Evolutionary conservation across 2,113 vertebrate genomes (phyloP), one percentile per base, ranked within the genome.

Genomic region (Carassius auratus): DNA sequence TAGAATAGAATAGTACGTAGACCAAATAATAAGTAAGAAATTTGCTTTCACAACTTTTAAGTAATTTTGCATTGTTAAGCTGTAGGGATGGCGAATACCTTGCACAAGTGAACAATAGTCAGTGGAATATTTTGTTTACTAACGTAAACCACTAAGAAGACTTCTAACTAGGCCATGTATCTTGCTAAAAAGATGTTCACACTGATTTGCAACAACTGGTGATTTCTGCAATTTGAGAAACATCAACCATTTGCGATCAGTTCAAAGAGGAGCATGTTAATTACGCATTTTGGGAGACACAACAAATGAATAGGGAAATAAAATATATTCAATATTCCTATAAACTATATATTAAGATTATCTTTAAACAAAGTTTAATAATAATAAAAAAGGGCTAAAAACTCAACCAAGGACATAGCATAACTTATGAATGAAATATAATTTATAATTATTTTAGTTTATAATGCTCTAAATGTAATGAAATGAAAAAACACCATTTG

Each of bases 61-160:
- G 23, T 42, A 81, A 66, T 81, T 13, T 45, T 14, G 17, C 75
- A 78, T 42, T 61, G 55, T 61, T 78, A 57, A 79, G 76, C 52
- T 21, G 52, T 17, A 21, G 9, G 21, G 21, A 19, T 0, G 8
- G 45, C 6, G 9, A 19, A 23, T 26, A 8, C 74, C 52, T 77
- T 77, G 26, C 26, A 48, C 71, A 23, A 48, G 19, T 73, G 1
- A 3, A 73, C 69, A 73, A 21, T 17, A 9, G 64, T 68, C 64
- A 68, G 66, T 5, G 68, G 33, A 71, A 21, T 10, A 17, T 38
- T 71, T 74, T 74, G 71, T 74, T 74, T 8, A 78, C 19, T 21
- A 78, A 15, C 0, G 1, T 5, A 42, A 38, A 62, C 19, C 19
- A 42, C 30, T 9, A 14, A 14, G 76, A 61, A n/a, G n/a, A 81